Evolutionary conservation across 1,140 invertebrate genomes (phyloP).

Genomic region (Asbolus verrucosus): DNA sequence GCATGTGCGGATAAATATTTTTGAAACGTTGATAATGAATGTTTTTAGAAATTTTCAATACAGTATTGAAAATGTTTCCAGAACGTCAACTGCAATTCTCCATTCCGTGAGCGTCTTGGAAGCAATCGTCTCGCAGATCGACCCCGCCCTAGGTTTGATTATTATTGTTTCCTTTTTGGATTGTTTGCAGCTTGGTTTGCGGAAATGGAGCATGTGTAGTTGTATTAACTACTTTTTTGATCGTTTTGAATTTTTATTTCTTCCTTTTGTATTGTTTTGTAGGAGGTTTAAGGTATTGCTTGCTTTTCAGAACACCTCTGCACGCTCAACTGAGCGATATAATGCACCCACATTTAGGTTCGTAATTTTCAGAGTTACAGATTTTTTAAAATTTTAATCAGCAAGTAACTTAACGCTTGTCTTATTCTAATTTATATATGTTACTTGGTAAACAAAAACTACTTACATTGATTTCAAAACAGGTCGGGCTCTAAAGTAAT

Average conservation of each 20-base stretch:
- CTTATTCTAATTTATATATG: too few species aligned
- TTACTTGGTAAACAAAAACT: too few species aligned
- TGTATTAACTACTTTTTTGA: conserved; percentile 28
- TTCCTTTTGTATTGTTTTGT: conserved; percentile 45
- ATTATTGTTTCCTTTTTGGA: conserved; percentile 63
- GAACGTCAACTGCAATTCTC: conserved; percentile 77
- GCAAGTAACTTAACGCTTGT: too few species aligned
- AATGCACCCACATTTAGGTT: conserved; percentile 58
- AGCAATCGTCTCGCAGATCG: conserved; percentile 87
- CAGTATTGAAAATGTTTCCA: conserved; percentile 42
- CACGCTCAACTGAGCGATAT: conserved; percentile 58
- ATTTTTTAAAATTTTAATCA: too few species aligned
- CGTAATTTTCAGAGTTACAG: conserved; percentile 46
- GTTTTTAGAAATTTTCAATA: conserved; percentile 4
- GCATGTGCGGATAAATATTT: too few species aligned
- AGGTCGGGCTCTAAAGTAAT: conserved; percentile 78
- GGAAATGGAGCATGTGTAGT: conserved; percentile 57
- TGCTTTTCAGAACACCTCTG: conserved; percentile 59
- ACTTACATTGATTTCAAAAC: too few species aligned
- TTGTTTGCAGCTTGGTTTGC: conserved; percentile 57
- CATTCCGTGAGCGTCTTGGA: conserved; percentile 87
- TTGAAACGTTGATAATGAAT: not conserved
- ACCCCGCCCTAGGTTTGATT: conserved; percentile 84
- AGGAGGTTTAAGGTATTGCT: conserved; percentile 42
- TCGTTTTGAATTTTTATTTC: conserved; percentile 28